These are phyloP conservation scores for Bubo bubo DNA, from an alignment of 2,113 vertebrate species.

Conservation along the genomic window DNA sequence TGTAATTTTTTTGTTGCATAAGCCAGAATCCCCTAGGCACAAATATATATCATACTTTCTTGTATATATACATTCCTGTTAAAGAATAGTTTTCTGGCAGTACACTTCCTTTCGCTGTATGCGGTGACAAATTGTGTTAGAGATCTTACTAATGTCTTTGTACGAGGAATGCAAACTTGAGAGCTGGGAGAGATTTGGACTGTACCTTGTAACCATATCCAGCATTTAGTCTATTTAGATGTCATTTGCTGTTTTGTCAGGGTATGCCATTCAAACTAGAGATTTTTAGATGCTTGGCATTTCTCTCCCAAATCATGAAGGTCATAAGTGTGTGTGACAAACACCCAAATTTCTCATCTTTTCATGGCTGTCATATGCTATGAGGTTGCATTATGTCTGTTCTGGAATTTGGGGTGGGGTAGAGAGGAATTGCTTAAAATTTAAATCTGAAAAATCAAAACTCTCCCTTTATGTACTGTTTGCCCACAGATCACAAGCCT, in stretches of 20 bases:
- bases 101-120: background rate
- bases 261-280: background rate
- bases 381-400: background rate
- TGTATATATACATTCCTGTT: background rate
- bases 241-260: background rate
- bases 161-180: background rate
- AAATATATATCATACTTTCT: background rate
- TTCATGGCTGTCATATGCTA: background rate
- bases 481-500: background rate
- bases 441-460: background rate
- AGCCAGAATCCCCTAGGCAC: background rate
- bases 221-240: background rate
- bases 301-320: background rate
- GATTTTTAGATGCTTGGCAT: background rate
- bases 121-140: background rate
- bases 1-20: background rate
- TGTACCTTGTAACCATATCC: background rate
- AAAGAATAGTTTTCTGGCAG: background rate
- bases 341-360: background rate
- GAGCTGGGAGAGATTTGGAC: background rate
- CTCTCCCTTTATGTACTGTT: fast-evolving
- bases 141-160: background rate
- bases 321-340: background rate
- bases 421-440: background rate
- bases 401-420: background rate